Percentiles rank a stretch among this genome's conserved stretches.
Evolutionary conservation across 2,797 vertebrate genomes (phyloP).

Genomic region (Alfaro cultratus): DNA sequence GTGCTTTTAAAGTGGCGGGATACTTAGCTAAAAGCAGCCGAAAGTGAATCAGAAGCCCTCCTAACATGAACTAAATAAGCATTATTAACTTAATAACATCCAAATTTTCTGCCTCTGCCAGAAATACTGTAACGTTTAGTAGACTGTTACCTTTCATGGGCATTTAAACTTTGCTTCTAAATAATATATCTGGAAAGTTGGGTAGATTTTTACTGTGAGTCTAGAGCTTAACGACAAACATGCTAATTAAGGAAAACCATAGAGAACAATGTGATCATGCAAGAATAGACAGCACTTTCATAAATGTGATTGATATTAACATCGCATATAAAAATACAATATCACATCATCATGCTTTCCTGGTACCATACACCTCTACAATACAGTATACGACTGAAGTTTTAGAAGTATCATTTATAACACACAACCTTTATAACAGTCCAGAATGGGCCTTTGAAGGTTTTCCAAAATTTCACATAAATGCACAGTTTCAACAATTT

Average conservation of each 20-base stretch:
- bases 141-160: background rate
- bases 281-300: background rate
- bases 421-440: too few species aligned
- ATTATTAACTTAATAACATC: background rate
- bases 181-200: background rate
- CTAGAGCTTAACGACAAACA: background rate
- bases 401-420: background rate
- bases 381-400: background rate
- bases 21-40: background rate
- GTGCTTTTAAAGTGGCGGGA: background rate
- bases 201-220: background rate
- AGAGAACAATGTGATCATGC: background rate
- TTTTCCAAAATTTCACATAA: background rate
- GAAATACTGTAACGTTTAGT: background rate
- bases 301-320: background rate
- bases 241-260: background rate
- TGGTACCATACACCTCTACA: background rate
- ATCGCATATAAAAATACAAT: background rate
- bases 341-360: background rate
- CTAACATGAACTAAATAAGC: conserved; percentile 1
- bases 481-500: background rate
- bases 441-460: background rate
- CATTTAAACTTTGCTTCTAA: background rate
- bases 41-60: background rate
- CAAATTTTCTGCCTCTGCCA: background rate